These are phyloP conservation scores for Nineta flava DNA, from an alignment of 2,888 invertebrate species.

Conservation along the genomic window DNA sequence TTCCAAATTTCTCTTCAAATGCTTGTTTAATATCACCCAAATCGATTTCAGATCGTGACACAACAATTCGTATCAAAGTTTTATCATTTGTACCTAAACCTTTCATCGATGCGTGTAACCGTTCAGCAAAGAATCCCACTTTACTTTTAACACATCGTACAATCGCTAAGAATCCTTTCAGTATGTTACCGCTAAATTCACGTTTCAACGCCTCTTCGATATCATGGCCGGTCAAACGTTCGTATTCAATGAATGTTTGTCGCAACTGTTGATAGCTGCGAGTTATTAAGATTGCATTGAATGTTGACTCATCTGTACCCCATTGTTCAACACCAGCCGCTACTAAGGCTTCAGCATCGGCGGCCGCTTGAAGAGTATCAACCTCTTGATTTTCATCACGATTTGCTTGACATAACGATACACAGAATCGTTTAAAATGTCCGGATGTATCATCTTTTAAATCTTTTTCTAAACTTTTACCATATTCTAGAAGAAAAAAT, in stretches of 20 bases:
- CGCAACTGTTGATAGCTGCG: slow-evolving; percentile 82
- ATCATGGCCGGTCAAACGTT: slow-evolving; percentile 63
- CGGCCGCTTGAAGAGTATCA: slow-evolving; percentile 62
- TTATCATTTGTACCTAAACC: slow-evolving; percentile 84
- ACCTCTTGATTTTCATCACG: slow-evolving; percentile 79
- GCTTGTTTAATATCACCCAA: slow-evolving; percentile 84
- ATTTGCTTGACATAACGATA: slow-evolving; percentile 75
- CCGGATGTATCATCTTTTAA: slow-evolving; percentile 87
- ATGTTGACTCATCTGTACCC: slow-evolving; percentile 83
- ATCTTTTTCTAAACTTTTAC: slow-evolving; percentile 66
- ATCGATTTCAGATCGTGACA: slow-evolving; percentile 83
- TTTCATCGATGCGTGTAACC: slow-evolving; percentile 79
- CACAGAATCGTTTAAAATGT: slow-evolving; percentile 82
- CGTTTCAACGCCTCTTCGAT: slow-evolving; percentile 73
- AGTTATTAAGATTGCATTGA: slow-evolving; percentile 72
- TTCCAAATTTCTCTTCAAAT: slow-evolving; percentile 67
- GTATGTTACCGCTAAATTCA: slow-evolving; percentile 76
- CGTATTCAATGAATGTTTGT: slow-evolving; percentile 71
- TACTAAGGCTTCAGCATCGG: slow-evolving; percentile 67
- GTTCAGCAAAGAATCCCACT: slow-evolving; percentile 82
- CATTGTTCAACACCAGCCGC: slow-evolving; percentile 69
- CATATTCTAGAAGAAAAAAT: slow-evolving; percentile 50
- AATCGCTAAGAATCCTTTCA: slow-evolving; percentile 75
- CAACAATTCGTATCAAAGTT: slow-evolving; percentile 80
- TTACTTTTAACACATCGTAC: slow-evolving; percentile 82